Evolutionary conservation across 1,140 invertebrate genomes (phyloP), one percentile per base, ranked within the genome.

Genomic region (Teleogryllus occipitalis): DNA sequence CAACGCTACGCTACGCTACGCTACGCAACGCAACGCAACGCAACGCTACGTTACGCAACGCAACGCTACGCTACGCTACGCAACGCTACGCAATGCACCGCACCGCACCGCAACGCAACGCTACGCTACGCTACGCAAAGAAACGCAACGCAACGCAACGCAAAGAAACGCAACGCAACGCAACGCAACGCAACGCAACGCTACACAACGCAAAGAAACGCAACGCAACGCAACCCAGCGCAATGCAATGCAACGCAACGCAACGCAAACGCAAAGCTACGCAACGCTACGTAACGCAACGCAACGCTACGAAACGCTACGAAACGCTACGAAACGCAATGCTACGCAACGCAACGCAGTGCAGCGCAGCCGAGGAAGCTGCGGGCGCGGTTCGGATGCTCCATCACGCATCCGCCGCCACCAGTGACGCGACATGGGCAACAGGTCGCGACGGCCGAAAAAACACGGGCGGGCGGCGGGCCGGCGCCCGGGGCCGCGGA

Each of bases 121-220:
- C n/a, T n/a, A 39, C 27, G 27, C 27, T 2, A 39, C 27, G 27
- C 27, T 2, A 39, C 27, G 27, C 27, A 39, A 75, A 10, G 75
- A 8, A 75, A 75, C 75, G 22, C 75, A 76, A 76, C 39, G 27
- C 39, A 76, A 76, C 7, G 22, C 75, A 76, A 76, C 3, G 22
- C 39, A 76, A 76, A 3, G 75, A 14, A 76, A 76, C 75, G 22
- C 75, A 76, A 76, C 7, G 22, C 75, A 76, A 76, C 2, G 75
- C 75, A 76, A 76, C 7, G 39, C 75, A 76, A 76, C 75, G 22
- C 75, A 76, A 76, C 75, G 75, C 39, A 76, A 76, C 7, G 75
- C 75, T 5, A 76, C 75, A 7, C 39, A 76, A 76, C 7, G n/a
- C 39, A 76, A 76, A 14, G 22, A 10, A 14, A 75, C 75, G 27